Conservation (phyloP, 2,113 vertebrate genomes). For the Corvus cornix region DNA sequence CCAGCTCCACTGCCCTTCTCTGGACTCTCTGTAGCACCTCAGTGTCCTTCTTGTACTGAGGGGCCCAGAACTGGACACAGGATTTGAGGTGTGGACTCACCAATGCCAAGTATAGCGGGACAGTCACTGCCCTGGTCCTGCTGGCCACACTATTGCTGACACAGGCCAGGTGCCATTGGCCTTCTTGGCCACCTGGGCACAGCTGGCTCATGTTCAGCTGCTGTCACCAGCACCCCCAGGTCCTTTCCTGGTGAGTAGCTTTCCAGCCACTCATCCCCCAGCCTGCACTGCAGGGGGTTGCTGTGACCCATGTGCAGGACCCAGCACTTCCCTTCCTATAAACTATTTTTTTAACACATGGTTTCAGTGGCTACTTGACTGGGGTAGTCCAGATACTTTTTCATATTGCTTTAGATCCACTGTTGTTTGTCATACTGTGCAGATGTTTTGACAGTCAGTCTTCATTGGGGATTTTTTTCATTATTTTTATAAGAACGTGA, state of each 20-base stretch:
- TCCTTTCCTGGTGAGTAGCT: neutral
- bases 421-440: neutral
- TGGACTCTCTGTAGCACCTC: rapidly evolving
- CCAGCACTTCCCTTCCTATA: neutral
- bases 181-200: neutral
- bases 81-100: rapidly evolving
- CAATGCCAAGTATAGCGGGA: rapidly evolving
- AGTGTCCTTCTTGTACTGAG: neutral
- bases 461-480: neutral
- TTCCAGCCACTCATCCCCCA: neutral
- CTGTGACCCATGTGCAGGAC: neutral
- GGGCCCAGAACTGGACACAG: neutral
- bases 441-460: neutral
- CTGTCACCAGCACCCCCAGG: neutral
- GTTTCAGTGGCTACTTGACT: neutral
- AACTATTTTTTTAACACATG: neutral
- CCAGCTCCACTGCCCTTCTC: neutral
- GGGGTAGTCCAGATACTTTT: neutral
- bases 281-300: neutral
- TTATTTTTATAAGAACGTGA: neutral
- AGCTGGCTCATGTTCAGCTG: rapidly evolving
- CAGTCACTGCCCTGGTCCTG: neutral
- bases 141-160: neutral
- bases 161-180: neutral
- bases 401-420: neutral